These are phyloP conservation scores for Drosophila guanche DNA, from an alignment of 1,140 invertebrate species.

Conservation along the genomic window DNA sequence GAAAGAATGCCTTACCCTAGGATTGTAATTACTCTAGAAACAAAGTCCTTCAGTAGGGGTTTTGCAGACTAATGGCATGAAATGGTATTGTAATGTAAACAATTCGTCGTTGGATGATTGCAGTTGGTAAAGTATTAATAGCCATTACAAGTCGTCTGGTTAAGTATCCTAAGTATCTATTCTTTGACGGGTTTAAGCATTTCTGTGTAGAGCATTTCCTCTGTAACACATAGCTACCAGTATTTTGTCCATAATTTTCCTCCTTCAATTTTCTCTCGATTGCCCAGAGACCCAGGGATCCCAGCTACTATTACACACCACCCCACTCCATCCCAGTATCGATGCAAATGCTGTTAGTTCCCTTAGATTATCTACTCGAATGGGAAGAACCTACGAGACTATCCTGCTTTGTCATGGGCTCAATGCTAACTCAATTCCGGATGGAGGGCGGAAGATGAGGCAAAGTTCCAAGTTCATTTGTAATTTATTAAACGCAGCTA, in stretches of 20 bases:
- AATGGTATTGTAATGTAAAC: conserved; percentile 15
- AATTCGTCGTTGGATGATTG: not conserved
- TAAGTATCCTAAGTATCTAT: no score
- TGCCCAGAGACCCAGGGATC: conserved; percentile 15
- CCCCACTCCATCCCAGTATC: not conserved
- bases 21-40: conserved; percentile 22
- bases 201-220: not conserved
- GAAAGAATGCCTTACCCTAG: not conserved
- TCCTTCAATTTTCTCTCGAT: conserved; percentile 20
- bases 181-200: not conserved
- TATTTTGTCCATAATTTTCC: conserved; percentile 13
- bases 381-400: conserved; percentile 23
- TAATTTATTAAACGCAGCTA: conserved; percentile 74
- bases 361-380: conserved; percentile 31
- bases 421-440: conserved; percentile 9
- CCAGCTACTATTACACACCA: not conserved
- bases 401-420: no score
- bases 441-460: not conserved
- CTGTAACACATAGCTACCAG: no score
- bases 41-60: not conserved
- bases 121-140: not conserved
- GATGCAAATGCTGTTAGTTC: conserved; percentile 42
- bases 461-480: conserved; percentile 62
- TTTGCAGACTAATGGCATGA: not conserved
- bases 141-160: no score